Evolutionary conservation across 2,797 vertebrate genomes (phyloP), one percentile per base, ranked within the genome.

Genomic region (Pipistrellus kuhlii): DNA sequence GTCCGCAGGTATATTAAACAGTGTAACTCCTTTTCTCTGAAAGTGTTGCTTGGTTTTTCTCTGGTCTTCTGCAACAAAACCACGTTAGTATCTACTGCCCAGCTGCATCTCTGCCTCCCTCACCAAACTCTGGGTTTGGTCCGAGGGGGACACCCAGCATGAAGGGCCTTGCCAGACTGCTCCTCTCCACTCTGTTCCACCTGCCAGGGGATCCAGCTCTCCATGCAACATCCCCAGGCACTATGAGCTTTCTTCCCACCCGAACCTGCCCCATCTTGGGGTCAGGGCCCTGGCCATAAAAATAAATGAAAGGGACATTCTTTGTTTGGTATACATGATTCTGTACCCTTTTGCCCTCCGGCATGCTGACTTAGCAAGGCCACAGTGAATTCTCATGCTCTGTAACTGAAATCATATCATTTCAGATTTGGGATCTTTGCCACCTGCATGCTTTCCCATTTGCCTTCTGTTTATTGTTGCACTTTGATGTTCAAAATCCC

Each of bases 41-140:
- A 53, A 53, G 18, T 21, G 7, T 53, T 53, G 51, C 51, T 53
- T 53, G 51, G 51, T 53, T 53, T 53, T 53, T 53, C 51, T 53
- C 7, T 18, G 15, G 51, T 21, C 51, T 53, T 53, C 51, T 53
- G 51, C 51, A 53, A 53, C 51, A 53, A 53, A 53, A 35, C 41
- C 11, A 0, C 30, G 7, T n/a, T 76, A 77, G 27, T 27, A 35
- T 77, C 72, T 38, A 8, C 51, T 30, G 27, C 66, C 20, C 2
- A 0, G 6, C 41, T 69, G 9, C 14, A 21, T 1, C 66, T 51
- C 8, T 2, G 3, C 21, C 12, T 8, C 11, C 1, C 0, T 48
- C 59, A 21, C n/a, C n/a, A 46, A 30, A 15, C 18, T 41, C 20
- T 21, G 55, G 2, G 1, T 25, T 20, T 18, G 7, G n/a, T 27